Conservation (phyloP, 2,797 vertebrate genomes). For the Lemur catta region DNA sequence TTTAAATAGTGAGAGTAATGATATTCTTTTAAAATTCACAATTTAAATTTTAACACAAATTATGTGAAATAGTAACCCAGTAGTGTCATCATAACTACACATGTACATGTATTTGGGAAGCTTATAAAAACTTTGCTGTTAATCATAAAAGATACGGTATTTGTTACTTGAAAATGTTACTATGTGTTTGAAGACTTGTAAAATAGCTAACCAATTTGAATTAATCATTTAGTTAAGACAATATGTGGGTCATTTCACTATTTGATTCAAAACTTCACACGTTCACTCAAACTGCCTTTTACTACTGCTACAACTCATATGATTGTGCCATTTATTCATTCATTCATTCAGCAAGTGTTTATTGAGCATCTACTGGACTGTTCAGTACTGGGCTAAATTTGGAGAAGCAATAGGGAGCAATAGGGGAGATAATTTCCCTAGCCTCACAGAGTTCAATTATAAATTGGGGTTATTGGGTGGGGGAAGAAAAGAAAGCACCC, state of each 20-base stretch:
- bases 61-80: not conserved
- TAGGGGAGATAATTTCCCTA: not conserved
- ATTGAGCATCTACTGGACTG: not conserved
- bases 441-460: not conserved
- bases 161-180: not conserved
- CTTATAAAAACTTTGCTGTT: not conserved
- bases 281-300: not conserved
- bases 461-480: not conserved
- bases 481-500: not conserved
- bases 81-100: not conserved
- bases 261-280: not conserved
- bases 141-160: not conserved
- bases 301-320: not conserved
- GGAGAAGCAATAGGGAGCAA: not conserved
- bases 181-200: not conserved
- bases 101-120: too few relatives aligned
- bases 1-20: not conserved
- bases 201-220: not conserved
- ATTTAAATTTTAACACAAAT: conserved; percentile 27
- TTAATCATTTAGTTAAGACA: not conserved
- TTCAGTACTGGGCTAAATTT: not conserved
- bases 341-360: conserved; percentile 4
- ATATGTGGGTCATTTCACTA: not conserved
- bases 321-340: not conserved
- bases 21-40: not conserved